These are phyloP conservation scores for Mastomys coucha DNA, from an alignment of 2,113 vertebrate genomes.

Conservation along the genomic window DNA sequence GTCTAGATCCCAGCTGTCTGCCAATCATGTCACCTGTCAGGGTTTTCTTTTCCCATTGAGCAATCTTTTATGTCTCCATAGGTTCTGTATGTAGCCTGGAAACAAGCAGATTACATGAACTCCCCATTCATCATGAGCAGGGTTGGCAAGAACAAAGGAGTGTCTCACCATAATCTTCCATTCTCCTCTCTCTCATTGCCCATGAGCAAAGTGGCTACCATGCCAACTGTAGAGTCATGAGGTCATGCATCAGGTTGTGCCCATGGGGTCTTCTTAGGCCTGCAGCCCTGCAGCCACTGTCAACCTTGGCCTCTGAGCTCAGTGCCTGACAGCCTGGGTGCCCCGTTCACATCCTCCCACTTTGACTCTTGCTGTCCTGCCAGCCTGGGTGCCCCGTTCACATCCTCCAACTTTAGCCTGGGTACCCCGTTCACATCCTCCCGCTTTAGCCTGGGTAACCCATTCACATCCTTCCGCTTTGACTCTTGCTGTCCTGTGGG, in stretches of 20 bases:
- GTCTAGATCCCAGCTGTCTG: background rate
- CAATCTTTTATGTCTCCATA: accelerated
- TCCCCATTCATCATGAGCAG: accelerated
- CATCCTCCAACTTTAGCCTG: no score
- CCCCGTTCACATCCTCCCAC: accelerated
- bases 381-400: no score
- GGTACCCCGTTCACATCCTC: no score
- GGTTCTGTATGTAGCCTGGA: background rate
- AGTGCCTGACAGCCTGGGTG: accelerated
- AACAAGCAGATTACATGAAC: accelerated
- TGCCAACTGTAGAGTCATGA: accelerated
- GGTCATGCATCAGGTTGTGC: accelerated
- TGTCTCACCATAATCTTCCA: accelerated
- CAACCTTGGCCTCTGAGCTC: background rate
- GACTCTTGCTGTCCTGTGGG: no score
- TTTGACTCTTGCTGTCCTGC: no score
- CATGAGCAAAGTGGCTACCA: accelerated
- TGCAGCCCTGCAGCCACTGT: background rate
- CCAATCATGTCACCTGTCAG: accelerated
- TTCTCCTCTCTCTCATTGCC: background rate
- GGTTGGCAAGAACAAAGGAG: background rate
- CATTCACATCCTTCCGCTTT: no score
- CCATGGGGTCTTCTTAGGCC: background rate
- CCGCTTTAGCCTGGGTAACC: no score
- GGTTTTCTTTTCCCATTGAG: background rate